phyloP scores from a whole-genome alignment of 2,113 vertebrate species.

The Emydura subglobosa region DNA sequence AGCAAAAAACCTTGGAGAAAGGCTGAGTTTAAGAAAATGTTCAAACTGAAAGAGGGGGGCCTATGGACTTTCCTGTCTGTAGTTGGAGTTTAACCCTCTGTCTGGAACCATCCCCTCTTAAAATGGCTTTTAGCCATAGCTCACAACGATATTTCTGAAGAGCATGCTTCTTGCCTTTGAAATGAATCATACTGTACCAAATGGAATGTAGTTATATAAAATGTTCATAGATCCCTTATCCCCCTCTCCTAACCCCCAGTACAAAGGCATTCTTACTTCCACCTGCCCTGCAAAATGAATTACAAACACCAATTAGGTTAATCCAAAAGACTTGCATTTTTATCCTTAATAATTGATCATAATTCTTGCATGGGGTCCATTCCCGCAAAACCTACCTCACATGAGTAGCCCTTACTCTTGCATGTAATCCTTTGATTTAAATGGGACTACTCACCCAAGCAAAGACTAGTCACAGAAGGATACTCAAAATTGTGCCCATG shows the following conservation, averaged over 20 bases:
- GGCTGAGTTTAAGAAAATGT: not conserved
- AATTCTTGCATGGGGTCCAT: not conserved
- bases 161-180: not conserved
- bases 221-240: not conserved
- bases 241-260: not conserved
- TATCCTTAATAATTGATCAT: fast-evolving
- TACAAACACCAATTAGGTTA: not conserved
- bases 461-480: not conserved
- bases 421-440: not conserved
- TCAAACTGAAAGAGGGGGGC: not conserved
- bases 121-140: not conserved
- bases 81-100: not conserved
- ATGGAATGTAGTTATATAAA: not conserved
- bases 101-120: not conserved
- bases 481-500: not conserved
- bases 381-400: not conserved
- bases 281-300: not conserved
- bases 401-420: not conserved
- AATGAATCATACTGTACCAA: not conserved
- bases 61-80: not conserved
- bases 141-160: not conserved
- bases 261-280: not conserved
- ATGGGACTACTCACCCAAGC: not conserved
- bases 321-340: not conserved
- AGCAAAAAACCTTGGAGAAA: not conserved